Conservation (phyloP, 2,888 invertebrate genomes). For the Idaea biselata region DNA sequence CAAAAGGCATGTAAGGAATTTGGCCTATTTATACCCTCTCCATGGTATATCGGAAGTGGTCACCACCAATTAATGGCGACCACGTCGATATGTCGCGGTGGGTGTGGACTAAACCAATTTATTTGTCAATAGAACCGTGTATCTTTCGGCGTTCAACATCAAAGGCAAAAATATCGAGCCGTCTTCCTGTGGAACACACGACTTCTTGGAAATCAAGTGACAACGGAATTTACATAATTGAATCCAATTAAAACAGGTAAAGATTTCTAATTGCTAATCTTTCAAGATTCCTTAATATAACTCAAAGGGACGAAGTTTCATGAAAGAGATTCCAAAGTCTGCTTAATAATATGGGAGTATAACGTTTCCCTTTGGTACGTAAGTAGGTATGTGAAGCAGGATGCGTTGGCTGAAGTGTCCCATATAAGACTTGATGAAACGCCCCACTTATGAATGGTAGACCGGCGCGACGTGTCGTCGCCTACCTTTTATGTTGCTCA, state of each 20-base stretch:
- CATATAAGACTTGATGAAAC: conserved; percentile 1
- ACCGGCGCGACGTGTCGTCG: neutral
- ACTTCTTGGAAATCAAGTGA: neutral
- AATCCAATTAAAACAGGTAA: neutral
- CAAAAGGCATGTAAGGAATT: conserved; percentile 13
- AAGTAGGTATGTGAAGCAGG: neutral
- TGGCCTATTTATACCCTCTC: conserved; percentile 19
- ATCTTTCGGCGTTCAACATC: neutral
- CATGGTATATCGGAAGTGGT: conserved; percentile 20
- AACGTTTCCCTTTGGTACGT: neutral
- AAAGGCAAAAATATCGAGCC: neutral
- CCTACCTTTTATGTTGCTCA: neutral
- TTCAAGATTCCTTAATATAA: neutral
- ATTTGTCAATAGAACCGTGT: conserved; percentile 15
- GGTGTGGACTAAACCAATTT: conserved; percentile 20
- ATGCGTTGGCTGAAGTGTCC: neutral
- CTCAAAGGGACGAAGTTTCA: neutral
- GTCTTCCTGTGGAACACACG: neutral
- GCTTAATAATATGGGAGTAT: neutral
- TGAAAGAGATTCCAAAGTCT: neutral
- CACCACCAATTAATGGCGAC: conserved; percentile 22
- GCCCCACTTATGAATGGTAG: neutral
- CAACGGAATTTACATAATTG: neutral
- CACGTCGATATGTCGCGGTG: conserved; percentile 20
- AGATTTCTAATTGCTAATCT: neutral